Base-by-base conservation (phyloP, 2,113 vertebrate species). In the Ramphastos sulfuratus region DNA sequence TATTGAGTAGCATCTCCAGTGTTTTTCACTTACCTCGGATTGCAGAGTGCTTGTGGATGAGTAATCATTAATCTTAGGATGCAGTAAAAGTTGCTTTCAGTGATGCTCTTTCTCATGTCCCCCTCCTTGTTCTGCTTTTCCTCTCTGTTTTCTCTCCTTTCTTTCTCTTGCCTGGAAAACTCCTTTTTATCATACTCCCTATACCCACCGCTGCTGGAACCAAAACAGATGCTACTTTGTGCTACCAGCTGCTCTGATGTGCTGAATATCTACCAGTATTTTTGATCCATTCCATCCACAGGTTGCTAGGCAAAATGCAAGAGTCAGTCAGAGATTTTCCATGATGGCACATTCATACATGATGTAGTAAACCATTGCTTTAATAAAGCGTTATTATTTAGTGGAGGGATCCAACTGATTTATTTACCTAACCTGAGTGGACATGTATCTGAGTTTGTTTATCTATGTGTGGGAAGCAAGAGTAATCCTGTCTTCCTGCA, bases 1-100 rank as follows among this genome's bases (percentile, higher is more conserved):
- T 97, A 77, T 74, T 91, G 91, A 96, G 89, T 52, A 94, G 90
- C 94, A 88, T 66, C 85, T 97, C 82, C 60, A 72, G 19, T 97
- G 92, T 92, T 92, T 92, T 82, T 25, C 59, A 92, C 74, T 95
- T 96, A 88, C 48, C 81, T 93, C 44, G 77, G 89, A 46, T 30
- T 77, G 89, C 46, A 50, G 85, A 90, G 72, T 87, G 88, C 75
- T 59, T 73, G 69, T 56, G 70, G 54, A 89, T 86, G 67, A 82
- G 63, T 44, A 83, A 75, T 80, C 91, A 93, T 88, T 92, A 87
- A 95, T 96, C 96, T 91, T 91, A 88, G 95, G 5, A 24, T 82
- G 73, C 86, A 92, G 72, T 71, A 82, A 70, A 92, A 64, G 56
- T 86, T 94, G 64, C 65, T 96, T 96, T 86, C 85, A 69, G 56